Evolutionary conservation across 1,140 invertebrate species (phyloP), one percentile per base, ranked within the genome.

Genomic region (Drosophila sechellia): DNA sequence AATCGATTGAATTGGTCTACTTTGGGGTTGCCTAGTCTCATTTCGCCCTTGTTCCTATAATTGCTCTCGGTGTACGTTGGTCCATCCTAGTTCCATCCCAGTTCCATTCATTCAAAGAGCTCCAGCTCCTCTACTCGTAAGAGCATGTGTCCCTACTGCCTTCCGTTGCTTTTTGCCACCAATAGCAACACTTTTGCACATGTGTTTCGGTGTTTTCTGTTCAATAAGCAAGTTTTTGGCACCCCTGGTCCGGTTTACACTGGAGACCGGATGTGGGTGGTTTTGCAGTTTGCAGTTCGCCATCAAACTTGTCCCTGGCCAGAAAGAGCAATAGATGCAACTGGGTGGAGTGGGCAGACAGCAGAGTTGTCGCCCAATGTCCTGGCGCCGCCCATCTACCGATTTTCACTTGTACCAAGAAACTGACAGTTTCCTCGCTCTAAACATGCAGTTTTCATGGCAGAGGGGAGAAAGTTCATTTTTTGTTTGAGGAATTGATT

Each of bases 181-280:
- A 50, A 50, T 50, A 15, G 48, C 48, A 50, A 50, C 48, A 50
- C 48, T 50, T 6, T 34, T 11, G 48, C 48, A 50, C 48, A 50
- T 50, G 48, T 50, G 48, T 27, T 50, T 17, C 11, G 48, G 48
- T 50, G 48, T 50, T 50, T 50, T 50, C 48, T 50, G 48, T 50
- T 50, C 48, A 50, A 50, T 50, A 50, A 50, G 48, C 48, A 50
- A 50, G 48, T 50, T 50, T 48, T 50, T 31, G n/a, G 48, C 49
- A 34, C 31, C 49, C 27, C 49, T 35, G 31, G 68, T 69, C 46
- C 42, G 42, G 53, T 31, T 42, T 63, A 52, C 68, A 71, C 68
- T 58, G 37, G 64, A 70, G 54, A 70, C 68, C 64, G 68, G 68
- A 71, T 71, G 68, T 54, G 66, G 48, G 20, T 25, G 59, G 27